Base-by-base conservation (phyloP, 2,113 vertebrate genomes). In the Hippopotamus amphibius region DNA sequence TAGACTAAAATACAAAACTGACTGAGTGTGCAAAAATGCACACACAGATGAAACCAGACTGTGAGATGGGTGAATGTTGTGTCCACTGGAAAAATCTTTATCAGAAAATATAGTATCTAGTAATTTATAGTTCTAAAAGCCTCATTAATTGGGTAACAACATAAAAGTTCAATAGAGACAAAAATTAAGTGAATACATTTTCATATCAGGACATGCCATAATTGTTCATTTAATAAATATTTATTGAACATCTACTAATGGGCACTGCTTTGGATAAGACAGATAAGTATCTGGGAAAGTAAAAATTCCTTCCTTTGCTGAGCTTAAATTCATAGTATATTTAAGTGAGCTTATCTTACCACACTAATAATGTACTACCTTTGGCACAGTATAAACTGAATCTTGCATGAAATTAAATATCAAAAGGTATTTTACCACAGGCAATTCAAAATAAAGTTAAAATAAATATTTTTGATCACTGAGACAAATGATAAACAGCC, bases 361-460 rank as follows among this genome's bases (percentile, higher is more conserved):
- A 76, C 41, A 68, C 41, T 80, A 82, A 77, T 24, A 86, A 59
- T 30, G 1, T 28, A 66, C 66, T 7, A 65, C 4, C 33, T 66
- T 33, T 46, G 53, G 43, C 30, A 53, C 6, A 68, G 55, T 50
- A 66, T 41, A 33, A 91, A 88, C 33, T 93, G 43, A 43, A 65
- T 85, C n/a, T 91, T 95, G 16, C 33, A 50, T 93, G 61, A 93
- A 26, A 16, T 5, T 76, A 77, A 88, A 33, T 80, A 90, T 12
- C 2, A 83, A 82, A 77, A 86, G 50, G 66, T 61, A 66, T 77
- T 76, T 93, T 84, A 53, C 4, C 13, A 68, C 0, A 69, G 17
- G 16, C 8, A 71, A 90, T 55, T 83, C 19, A 95, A 88, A 90
- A 74, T 65, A 81, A 83, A 85, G 37, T 41, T 91, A 59, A 92